phyloP scores from a whole-genome alignment of 2,797 vertebrate genomes.

The Arctocebus calabarensis region DNA sequence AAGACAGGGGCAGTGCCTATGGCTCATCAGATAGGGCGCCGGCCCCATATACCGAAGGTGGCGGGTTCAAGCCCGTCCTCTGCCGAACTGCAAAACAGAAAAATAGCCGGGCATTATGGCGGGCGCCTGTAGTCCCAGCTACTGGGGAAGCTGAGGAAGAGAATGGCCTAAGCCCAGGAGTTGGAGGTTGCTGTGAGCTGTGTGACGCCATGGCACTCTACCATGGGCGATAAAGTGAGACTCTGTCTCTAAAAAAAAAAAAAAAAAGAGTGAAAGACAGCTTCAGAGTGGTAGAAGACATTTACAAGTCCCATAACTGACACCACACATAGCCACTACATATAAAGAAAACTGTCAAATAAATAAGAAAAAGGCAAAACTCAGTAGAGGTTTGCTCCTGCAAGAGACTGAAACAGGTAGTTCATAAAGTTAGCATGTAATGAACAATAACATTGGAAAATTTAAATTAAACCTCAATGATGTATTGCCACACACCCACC shows the following conservation, averaged over 20 bases:
- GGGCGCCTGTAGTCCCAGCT: no score
- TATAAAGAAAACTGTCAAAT: conserved; percentile 1
- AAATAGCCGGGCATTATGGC: no score
- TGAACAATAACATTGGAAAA: not conserved
- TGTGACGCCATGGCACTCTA: no score
- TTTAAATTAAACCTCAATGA: not conserved
- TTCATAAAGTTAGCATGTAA: not conserved
- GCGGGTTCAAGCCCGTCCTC: no score
- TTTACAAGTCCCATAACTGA: not conserved
- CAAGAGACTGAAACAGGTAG: not conserved
- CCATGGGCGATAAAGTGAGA: no score
- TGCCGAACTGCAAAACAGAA: no score
- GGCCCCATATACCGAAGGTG: no score
- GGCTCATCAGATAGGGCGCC: no score
- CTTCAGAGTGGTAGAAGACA: not conserved
- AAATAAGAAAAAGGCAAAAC: conserved; percentile 2
- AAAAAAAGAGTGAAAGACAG: not conserved
- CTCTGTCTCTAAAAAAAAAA: no score
- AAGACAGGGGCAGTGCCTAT: not conserved
- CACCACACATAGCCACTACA: not conserved
- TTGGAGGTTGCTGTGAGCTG: no score
- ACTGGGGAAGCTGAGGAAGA: no score
- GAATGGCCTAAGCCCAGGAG: no score
- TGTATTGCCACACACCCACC: not conserved
- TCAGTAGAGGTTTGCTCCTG: not conserved